These are phyloP conservation scores for Callorhinus ursinus DNA, from an alignment of 2,113 vertebrate species.

Conservation along the genomic window DNA sequence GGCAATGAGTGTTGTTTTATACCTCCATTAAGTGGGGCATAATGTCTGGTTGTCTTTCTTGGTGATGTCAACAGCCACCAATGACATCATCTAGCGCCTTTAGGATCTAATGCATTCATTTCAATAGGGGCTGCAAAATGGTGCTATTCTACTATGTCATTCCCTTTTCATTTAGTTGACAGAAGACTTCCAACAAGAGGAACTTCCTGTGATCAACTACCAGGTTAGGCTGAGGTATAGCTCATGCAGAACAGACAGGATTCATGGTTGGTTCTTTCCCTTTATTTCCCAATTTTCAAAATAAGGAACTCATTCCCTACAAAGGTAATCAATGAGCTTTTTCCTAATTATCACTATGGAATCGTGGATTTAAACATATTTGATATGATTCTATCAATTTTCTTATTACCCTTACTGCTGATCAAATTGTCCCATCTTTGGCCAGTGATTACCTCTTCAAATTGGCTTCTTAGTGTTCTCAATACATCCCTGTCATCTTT, in stretches of 20 bases:
- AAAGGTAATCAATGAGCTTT: not conserved
- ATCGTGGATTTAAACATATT: not conserved
- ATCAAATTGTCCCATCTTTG: not conserved
- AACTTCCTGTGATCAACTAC: not conserved
- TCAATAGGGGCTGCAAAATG: not conserved
- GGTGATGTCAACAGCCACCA: not conserved
- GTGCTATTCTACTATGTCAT: not conserved
- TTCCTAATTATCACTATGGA: not conserved
- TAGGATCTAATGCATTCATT: not conserved
- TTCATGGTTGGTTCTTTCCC: not conserved
- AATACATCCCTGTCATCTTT: not conserved
- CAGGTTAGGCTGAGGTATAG: not conserved
- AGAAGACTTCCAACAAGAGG: not conserved
- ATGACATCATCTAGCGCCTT: not conserved
- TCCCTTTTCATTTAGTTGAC: not conserved
- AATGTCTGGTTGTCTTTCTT: not conserved
- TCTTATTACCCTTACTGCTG: not conserved
- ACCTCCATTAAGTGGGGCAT: not conserved
- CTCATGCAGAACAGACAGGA: not conserved
- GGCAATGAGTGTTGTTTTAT: not conserved
- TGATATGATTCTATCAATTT: not conserved
- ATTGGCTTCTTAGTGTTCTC: not conserved
- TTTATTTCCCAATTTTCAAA: not conserved
- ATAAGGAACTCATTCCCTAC: not conserved
- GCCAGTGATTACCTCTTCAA: not conserved